Evolutionary conservation across 2,888 invertebrate genomes (phyloP).

Genomic region (Rhagonycha lutea): DNA sequence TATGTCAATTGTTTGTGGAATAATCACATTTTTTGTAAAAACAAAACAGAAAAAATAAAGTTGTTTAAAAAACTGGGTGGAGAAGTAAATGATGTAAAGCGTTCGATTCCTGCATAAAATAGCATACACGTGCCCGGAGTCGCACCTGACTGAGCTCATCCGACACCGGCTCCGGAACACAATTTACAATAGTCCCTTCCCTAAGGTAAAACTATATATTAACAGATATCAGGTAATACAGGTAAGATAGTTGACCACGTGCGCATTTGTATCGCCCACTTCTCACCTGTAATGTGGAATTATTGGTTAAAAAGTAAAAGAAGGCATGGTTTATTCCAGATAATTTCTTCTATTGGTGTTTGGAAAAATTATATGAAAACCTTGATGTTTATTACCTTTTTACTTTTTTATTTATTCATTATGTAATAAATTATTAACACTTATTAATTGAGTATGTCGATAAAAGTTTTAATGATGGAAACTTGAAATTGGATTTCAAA

Average conservation of each 20-base stretch:
- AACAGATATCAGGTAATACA: conserved; percentile 34
- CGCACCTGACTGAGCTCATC: conserved; percentile 42
- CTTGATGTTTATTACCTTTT: conserved; percentile 14
- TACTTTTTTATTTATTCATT: conserved; percentile 7
- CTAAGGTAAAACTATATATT: conserved; percentile 25
- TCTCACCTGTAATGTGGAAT: conserved; percentile 36
- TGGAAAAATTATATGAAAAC: conserved; percentile 13
- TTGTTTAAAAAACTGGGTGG: background rate
- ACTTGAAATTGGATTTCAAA: background rate
- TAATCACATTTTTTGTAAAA: background rate
- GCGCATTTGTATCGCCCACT: conserved; percentile 37
- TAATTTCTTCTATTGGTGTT: conserved; percentile 27
- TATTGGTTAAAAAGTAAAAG: conserved; percentile 33
- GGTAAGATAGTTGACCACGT: conserved; percentile 38
- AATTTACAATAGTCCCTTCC: conserved; percentile 34
- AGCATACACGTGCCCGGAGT: conserved; percentile 22
- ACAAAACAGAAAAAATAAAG: background rate
- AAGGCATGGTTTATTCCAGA: conserved; percentile 31
- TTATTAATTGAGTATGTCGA: background rate
- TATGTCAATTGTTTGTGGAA: background rate
- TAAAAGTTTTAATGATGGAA: background rate
- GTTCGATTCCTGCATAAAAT: conserved; percentile 5
- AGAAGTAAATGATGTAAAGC: background rate
- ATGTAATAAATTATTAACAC: background rate
- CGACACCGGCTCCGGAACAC: conserved; percentile 35